Evolutionary conservation across 2,113 vertebrate genomes (phyloP), one percentile per base, ranked within the genome.

Genomic region (Recurvirostra avosetta): DNA sequence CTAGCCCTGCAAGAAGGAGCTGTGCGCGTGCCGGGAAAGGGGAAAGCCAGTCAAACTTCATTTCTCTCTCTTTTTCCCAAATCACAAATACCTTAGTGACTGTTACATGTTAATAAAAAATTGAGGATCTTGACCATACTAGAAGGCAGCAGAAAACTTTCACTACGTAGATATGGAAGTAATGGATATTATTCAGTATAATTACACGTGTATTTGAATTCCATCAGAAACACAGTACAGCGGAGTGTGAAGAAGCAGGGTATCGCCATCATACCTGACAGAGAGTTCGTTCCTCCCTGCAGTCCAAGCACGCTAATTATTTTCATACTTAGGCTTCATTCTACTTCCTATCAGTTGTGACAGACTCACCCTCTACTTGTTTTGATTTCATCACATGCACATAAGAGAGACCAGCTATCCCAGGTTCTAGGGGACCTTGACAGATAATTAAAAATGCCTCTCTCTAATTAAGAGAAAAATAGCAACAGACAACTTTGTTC

Each of bases 371-470:
- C 82, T 74, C 62, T 59, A n/a, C 41, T 80, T 88, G 65, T 83
- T 97, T 86, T 25, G 63, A 95, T 90, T 96, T 90, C 78, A 58
- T 79, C 85, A 92, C 63, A 27, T 20, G 59, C 55, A 81, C 43
- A 25, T 36, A 50, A 94, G 71, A 94, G 87, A 78, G 29, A 92
- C 50, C 75, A 93, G 59, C 59, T 78, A 95, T 34, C 53, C 68
- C 78, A 86, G 40, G 76, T 94, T 96, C 71, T 63, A 83, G 77
- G n/a, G 49, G 58, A 83, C 47, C 40, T 93, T 96, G 92, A 94
- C 96, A 95, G 91, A 86, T 86, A 94, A 92, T 94, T 96, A 88
- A 90, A 94, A 96, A 92, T 92, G 78, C 36, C 66, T 93, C 87
- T 47, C 84, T 47, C 84, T 94, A 95, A 96, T 91, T 94, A 90